A percentile compares a stretch with the other conserved stretches of the same genome.
These are phyloP conservation scores for Anodontia alba DNA, from an alignment of 2,888 invertebrate genomes.

Conservation along the genomic window DNA sequence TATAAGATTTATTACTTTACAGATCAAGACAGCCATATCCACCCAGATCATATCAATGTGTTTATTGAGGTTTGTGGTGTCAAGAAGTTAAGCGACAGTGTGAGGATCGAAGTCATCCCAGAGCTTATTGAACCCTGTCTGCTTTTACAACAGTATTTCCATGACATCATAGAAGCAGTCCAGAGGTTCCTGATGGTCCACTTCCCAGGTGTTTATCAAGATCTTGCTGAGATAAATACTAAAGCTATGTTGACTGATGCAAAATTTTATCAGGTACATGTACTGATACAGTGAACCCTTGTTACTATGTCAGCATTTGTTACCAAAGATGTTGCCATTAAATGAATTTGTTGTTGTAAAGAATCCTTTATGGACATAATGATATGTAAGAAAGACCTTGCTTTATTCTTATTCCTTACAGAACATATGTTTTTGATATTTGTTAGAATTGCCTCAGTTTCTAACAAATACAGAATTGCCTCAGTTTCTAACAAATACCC, in stretches of 20 bases:
- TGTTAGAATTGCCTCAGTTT: too few species aligned
- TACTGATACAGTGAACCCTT: too few species aligned
- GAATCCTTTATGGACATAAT: too few species aligned
- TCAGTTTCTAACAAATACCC: not conserved
- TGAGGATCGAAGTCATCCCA: conserved; percentile 64
- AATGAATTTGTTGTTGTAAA: too few species aligned
- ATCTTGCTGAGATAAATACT: conserved; percentile 58
- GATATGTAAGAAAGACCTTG: too few species aligned
- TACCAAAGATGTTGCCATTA: too few species aligned
- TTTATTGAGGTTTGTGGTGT: conserved; percentile 69
- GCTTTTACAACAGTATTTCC: conserved; percentile 70
- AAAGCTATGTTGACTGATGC: conserved; percentile 63
- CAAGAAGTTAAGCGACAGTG: conserved; percentile 70
- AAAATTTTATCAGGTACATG: conserved; percentile 71
- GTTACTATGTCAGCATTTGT: too few species aligned
- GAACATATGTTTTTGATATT: too few species aligned
- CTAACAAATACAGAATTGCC: too few species aligned
- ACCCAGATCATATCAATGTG: conserved; percentile 32
- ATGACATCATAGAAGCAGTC: conserved; percentile 71
- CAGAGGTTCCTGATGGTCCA: conserved; percentile 74
- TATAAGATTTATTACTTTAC: too few species aligned
- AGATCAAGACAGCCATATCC: conserved; percentile 3
- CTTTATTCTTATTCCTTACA: too few species aligned
- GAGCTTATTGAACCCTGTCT: conserved; percentile 73
- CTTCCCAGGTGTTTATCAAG: conserved; percentile 68